Evolutionary conservation across 2,797 vertebrate genomes (phyloP).

Genomic region (Ceyx erithaca): DNA sequence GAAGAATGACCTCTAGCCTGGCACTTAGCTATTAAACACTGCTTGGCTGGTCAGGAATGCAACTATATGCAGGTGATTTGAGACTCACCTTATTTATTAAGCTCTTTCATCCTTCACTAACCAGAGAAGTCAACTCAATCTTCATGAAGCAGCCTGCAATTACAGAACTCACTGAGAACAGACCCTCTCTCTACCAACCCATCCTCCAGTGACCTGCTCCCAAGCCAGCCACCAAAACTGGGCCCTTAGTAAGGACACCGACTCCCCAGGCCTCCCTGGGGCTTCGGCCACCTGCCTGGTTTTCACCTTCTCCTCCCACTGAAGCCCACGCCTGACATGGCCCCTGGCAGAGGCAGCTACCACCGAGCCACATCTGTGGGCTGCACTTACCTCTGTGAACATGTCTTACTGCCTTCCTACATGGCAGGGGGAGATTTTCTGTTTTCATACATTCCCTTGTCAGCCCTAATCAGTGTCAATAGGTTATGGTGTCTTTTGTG

Average conservation of each 20-base stretch:
- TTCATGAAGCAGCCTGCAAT: neutral
- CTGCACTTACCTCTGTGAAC: conserved; percentile 79
- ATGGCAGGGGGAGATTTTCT: conserved; percentile 73
- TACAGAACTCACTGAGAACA: neutral
- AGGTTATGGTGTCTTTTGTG: conserved; percentile 64
- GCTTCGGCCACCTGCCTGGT: neutral
- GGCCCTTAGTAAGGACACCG: neutral
- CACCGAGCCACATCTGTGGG: neutral
- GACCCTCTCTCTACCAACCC: neutral
- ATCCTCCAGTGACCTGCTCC: neutral
- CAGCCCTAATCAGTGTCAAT: conserved; percentile 73
- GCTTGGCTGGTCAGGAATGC: neutral
- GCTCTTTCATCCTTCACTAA: neutral
- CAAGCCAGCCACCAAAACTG: neutral
- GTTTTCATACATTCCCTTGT: conserved; percentile 74
- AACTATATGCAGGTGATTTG: neutral
- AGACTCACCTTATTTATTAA: neutral
- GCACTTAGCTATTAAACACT: neutral
- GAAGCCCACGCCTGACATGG: neutral
- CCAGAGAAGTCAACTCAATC: neutral
- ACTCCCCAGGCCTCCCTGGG: neutral
- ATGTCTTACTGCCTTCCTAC: conserved; percentile 77
- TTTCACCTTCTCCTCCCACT: neutral
- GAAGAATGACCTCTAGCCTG: neutral
- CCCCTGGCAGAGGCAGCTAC: neutral